A percentile compares a stretch with the other conserved stretches of the same genome.
Evolutionary conservation across 2,888 invertebrate genomes (phyloP).

Genomic region (Gisinianus flammeolus): DNA sequence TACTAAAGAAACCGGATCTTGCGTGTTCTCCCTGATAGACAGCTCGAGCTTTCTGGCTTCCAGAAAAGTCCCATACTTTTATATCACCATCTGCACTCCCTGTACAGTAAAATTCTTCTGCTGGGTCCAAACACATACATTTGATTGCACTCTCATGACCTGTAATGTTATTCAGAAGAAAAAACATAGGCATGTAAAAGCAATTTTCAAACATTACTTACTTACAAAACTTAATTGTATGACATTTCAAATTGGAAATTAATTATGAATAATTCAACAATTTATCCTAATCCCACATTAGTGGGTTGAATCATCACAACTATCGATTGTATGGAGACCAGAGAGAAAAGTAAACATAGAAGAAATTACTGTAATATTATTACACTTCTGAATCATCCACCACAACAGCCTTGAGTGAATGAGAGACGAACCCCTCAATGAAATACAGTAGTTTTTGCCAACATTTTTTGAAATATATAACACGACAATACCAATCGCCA

Average conservation of each 20-base stretch:
- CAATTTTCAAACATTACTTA: no score
- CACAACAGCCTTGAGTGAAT: no score
- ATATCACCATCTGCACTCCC: slow-evolving; percentile 93
- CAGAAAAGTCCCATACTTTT: slow-evolving; percentile 91
- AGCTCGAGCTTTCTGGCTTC: slow-evolving; percentile 54
- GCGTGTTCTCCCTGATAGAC: slow-evolving; percentile 91
- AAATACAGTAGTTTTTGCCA: no score
- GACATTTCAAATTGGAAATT: no score
- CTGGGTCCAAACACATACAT: slow-evolving; percentile 91
- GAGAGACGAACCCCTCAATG: no score
- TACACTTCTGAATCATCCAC: no score
- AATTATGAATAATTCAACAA: not conserved
- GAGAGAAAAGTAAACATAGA: not conserved
- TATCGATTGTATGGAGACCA: not conserved
- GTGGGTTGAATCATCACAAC: not conserved
- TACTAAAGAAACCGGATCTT: slow-evolving; percentile 91
- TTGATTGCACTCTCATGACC: slow-evolving; percentile 95
- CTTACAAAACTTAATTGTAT: no score
- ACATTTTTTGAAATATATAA: no score
- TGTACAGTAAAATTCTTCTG: slow-evolving; percentile 95
- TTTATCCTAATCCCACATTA: not conserved
- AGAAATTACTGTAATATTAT: no score
- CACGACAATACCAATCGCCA: no score
- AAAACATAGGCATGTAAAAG: no score
- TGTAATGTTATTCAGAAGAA: slow-evolving; percentile 46